Evolutionary conservation across 2,113 vertebrate species (phyloP).

Genomic region (Melozone crissalis): DNA sequence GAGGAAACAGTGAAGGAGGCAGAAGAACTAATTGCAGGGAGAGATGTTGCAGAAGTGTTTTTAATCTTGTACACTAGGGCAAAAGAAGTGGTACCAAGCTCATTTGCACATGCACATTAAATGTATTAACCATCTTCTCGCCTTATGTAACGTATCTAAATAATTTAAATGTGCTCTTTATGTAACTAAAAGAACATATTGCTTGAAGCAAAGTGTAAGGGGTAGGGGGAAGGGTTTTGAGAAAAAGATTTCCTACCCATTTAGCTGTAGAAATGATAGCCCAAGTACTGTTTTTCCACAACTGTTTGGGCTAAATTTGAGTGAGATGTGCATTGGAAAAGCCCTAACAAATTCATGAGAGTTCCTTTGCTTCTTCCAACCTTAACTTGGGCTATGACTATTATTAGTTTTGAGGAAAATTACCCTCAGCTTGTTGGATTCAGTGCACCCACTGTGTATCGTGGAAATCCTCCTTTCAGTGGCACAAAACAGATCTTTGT

Average conservation of each 20-base stretch:
- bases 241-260: not conserved
- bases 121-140: not conserved
- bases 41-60: not conserved
- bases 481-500: not conserved
- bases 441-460: accelerated
- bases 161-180: slow-evolving; percentile 35
- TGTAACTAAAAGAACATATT: not conserved
- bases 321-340: not conserved
- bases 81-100: not conserved
- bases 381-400: not conserved
- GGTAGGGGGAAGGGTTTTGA: not conserved
- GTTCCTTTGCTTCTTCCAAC: not conserved
- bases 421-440: not conserved
- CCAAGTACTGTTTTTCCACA: not conserved
- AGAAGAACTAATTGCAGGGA: not conserved
- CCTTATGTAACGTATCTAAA: not conserved
- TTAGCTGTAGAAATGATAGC: not conserved
- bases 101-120: not conserved
- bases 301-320: not conserved
- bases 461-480: not conserved
- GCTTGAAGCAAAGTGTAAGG: not conserved
- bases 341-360: not conserved
- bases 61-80: not conserved
- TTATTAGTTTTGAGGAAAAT: not conserved
- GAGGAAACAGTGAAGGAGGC: not conserved